phyloP scores from a whole-genome alignment of 2,113 vertebrate species.

The Forbesichthys papilliferus region DNA sequence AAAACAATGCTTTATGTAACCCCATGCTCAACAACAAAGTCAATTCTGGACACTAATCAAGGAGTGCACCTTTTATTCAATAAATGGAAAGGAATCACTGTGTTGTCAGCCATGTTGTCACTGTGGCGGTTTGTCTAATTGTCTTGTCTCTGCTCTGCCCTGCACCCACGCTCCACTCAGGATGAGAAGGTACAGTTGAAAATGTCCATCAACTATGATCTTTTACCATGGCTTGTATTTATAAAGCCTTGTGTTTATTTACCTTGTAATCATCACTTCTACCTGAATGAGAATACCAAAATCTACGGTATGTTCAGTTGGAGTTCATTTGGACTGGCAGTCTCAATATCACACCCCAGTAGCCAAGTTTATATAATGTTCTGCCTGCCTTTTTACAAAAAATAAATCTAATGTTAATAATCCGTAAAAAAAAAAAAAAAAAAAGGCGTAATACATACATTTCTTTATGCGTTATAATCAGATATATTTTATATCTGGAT shows the following conservation, averaged over 20 bases:
- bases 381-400: too few relatives aligned
- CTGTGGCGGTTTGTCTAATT: slow-evolving; percentile 48
- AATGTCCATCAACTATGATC: slow-evolving; percentile 21
- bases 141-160: slow-evolving; percentile 71
- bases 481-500: neutral
- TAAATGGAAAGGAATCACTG: neutral
- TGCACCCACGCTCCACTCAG: slow-evolving; percentile 80
- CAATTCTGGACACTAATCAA: too few relatives aligned
- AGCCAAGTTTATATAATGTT: too few relatives aligned
- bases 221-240: slow-evolving; percentile 1
- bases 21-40: neutral
- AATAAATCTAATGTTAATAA: too few relatives aligned
- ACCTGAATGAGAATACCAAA: neutral
- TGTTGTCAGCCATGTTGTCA: slow-evolving; percentile 20
- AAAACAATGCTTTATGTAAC: neutral
- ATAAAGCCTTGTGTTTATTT: slow-evolving; percentile 4
- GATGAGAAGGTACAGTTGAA: slow-evolving; percentile 92
- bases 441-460: slow-evolving; percentile 14
- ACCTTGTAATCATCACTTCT: neutral
- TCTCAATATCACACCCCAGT: too few relatives aligned
- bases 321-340: too few relatives aligned
- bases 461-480: neutral
- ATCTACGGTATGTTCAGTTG: too few relatives aligned
- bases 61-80: neutral
- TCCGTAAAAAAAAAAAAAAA: too few relatives aligned